Evolutionary conservation across 2,113 vertebrate species (phyloP), one percentile per base, ranked within the genome.

Genomic region (Melanotaenia duboulayi): DNA sequence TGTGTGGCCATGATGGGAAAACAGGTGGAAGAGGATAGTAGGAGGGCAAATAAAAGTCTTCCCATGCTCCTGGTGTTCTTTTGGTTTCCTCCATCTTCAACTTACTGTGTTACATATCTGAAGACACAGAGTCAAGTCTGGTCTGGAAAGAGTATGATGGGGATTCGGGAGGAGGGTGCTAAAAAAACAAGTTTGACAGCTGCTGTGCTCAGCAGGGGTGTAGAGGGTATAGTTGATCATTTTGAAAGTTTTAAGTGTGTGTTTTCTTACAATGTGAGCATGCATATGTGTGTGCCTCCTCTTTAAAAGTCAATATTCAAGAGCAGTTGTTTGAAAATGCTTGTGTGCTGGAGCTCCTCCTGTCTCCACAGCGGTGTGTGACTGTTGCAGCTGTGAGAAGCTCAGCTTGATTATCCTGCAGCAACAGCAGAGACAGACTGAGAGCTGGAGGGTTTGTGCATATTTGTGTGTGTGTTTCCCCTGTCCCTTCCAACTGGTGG

Each of bases 351-450:
- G 60, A 83, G 81, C 55, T 63, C 16, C 68, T 81, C 68, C 77
- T 78, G 76, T 11, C 19, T 74, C 65, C 71, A 70, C 67, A 81
- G 70, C 79, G 78, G 75, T 37, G 78, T 88, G 84, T 85, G 86
- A 86, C 60, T 40, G 66, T 46, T 81, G 66, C 87, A 87, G 82
- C 76, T 84, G 87, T 70, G 78, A 85, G 50, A 57, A 70, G 71
- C 82, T 85, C 57, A 22, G 28, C 65, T 83, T 52, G 5, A 57
- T 78, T 72, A 57, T 49, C 64, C 65, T 79, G 78, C 72, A 59
- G 80, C 60, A 64, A 54, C 72, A 71, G 74, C 54, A 78, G 46
- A 49, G 57, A 75, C 71, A 22, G 40, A 54, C 56, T 58, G 35
- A 54, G 62, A 67, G 59, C 59, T 81, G 40, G n/a, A 52, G 65